Evolutionary conservation across 2,888 invertebrate species (phyloP).

Genomic region (Bugulina stolonifera): DNA sequence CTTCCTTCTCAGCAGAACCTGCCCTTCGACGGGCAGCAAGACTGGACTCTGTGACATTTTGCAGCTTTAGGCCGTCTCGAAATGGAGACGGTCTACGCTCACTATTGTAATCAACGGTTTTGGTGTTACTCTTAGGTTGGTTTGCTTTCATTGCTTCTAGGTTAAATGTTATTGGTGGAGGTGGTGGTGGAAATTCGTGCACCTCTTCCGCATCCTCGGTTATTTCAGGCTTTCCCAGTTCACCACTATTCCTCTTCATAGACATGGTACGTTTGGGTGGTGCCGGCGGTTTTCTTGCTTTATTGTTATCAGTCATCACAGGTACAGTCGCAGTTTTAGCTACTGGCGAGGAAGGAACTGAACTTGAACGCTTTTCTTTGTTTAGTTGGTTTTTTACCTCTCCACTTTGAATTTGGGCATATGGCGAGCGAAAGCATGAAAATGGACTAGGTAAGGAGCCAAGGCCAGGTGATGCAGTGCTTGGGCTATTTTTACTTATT

Average conservation of each 20-base stretch:
- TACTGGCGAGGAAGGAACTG: slow-evolving; percentile 26
- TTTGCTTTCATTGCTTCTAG: slow-evolving; percentile 25
- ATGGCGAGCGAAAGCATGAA: slow-evolving; percentile 20
- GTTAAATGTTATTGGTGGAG: slow-evolving; percentile 28
- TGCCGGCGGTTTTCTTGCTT: slow-evolving; percentile 48
- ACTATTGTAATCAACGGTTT: not conserved
- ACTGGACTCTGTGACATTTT: slow-evolving; percentile 24
- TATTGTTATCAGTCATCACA: slow-evolving; percentile 34
- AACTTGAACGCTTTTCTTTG: slow-evolving; percentile 24
- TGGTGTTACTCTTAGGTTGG: not conserved
- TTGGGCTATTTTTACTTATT: not conserved
- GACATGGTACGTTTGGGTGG: slow-evolving; percentile 56
- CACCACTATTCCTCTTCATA: slow-evolving; percentile 38
- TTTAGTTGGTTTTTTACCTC: slow-evolving; percentile 22
- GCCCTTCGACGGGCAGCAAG: slow-evolving; percentile 23
- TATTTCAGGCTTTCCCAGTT: slow-evolving; percentile 29
- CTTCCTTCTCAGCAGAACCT: slow-evolving; percentile 65
- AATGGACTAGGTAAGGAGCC: slow-evolving; percentile 24
- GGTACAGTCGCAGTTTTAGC: slow-evolving; percentile 28
- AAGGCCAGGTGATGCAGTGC: not conserved
- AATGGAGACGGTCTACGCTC: slow-evolving; percentile 23
- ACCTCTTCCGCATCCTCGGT: not conserved
- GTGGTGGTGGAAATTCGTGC: slow-evolving; percentile 29
- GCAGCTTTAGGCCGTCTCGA: slow-evolving; percentile 10
- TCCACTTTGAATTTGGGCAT: slow-evolving; percentile 26